phyloP scores from a whole-genome alignment of 2,113 vertebrate genomes.

The Cynocephalus volans region DNA sequence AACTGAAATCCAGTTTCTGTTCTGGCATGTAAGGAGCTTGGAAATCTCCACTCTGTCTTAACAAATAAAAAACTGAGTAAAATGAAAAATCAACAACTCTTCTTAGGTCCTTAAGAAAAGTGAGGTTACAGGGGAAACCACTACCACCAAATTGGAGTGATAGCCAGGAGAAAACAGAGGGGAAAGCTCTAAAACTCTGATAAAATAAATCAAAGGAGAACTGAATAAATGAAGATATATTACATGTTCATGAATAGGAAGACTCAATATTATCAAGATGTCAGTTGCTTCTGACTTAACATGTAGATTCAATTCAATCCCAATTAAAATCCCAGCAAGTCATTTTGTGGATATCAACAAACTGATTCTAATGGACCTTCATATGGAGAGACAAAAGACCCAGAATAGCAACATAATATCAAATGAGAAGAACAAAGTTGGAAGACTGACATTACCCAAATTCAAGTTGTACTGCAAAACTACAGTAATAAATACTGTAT shows the following conservation, averaged over 20 bases:
- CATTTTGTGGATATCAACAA: neutral
- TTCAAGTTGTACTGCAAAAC: neutral
- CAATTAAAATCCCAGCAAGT: neutral
- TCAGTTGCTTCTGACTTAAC: neutral
- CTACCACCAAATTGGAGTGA: neutral
- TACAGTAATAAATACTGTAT: no score
- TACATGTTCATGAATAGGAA: neutral
- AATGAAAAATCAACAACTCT: neutral
- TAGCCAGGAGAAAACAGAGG: neutral
- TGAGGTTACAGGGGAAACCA: neutral
- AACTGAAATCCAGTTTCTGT: neutral
- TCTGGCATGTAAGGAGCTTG: neutral
- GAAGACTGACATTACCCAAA: neutral
- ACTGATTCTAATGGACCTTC: neutral
- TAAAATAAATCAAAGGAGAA: neutral
- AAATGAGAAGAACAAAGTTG: neutral
- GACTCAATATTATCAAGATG: neutral
- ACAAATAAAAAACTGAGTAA: neutral
- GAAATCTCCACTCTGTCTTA: neutral
- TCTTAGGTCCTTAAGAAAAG: neutral
- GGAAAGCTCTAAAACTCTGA: neutral
- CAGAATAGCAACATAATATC: neutral
- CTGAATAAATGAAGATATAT: neutral
- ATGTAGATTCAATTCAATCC: neutral
- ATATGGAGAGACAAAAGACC: neutral